Evolutionary conservation across 2,888 invertebrate species (phyloP).

Genomic region (Notocelia uddmanniana): DNA sequence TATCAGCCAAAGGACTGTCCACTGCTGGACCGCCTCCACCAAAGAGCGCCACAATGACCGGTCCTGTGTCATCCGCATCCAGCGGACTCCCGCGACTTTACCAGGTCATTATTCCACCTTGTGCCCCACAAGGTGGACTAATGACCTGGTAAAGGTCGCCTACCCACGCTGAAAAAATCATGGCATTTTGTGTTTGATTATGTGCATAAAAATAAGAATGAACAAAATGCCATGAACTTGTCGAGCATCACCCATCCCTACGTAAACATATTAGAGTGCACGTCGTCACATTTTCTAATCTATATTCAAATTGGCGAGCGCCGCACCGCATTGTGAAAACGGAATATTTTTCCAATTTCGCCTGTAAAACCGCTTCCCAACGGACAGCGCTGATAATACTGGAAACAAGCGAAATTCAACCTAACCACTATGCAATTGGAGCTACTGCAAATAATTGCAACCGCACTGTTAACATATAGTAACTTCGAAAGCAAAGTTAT

Average conservation of each 20-base stretch:
- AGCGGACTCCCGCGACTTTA: too few relatives aligned
- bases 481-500: background rate
- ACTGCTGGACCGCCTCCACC: too few relatives aligned
- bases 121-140: too few relatives aligned
- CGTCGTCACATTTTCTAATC: constrained; percentile 83
- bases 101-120: too few relatives aligned
- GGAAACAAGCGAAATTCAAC: constrained; percentile 51
- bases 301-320: constrained; percentile 83
- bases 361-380: constrained; percentile 71
- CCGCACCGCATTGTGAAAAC: constrained; percentile 76
- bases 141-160: too few relatives aligned
- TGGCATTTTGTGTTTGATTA: too few relatives aligned
- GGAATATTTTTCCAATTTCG: constrained; percentile 84
- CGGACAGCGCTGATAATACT: constrained; percentile 4
- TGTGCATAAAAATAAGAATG: background rate
- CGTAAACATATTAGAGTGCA: constrained; percentile 77
- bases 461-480: constrained; percentile 49
- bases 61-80: too few relatives aligned
- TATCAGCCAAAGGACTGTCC: too few relatives aligned
- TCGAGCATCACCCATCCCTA: constrained; percentile 22
- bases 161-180: too few relatives aligned
- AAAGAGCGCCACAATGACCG: too few relatives aligned
- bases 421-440: constrained; percentile 5
- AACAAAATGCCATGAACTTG: background rate
- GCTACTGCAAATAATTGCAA: constrained; percentile 8